phyloP scores from a whole-genome alignment of 2,797 vertebrate genomes.

The Craterocephalus amniculus region DNA sequence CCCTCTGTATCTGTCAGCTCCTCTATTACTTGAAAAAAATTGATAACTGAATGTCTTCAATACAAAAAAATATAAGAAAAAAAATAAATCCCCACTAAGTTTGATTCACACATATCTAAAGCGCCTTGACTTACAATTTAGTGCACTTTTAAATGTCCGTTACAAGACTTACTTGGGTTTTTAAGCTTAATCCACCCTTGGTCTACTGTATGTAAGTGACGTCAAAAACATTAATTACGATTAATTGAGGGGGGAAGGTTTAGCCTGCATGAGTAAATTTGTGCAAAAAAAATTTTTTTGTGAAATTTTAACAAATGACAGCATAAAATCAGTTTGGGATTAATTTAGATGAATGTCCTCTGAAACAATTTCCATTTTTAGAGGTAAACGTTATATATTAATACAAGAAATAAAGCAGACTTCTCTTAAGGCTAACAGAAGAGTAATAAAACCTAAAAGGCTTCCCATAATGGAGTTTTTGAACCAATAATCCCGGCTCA shows the following conservation, averaged over 20 bases:
- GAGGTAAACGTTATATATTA: neutral
- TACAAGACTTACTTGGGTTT: neutral
- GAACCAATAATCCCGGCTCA: constrained; percentile 13
- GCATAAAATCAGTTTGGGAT: neutral
- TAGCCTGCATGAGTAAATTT: neutral
- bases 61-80: neutral
- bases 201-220: neutral
- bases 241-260: neutral
- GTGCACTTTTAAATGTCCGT: neutral
- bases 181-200: neutral
- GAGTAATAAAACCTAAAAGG: constrained; percentile 10
- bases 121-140: neutral
- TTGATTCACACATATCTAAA: neutral
- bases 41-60: neutral
- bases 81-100: neutral
- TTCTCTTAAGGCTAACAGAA: neutral
- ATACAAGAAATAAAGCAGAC: neutral
- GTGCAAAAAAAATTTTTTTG: neutral
- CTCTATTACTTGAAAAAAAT: neutral
- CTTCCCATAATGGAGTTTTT: neutral
- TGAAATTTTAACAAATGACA: neutral
- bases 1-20: neutral
- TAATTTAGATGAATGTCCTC: neutral
- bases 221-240: neutral
- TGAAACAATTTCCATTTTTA: too few relatives aligned